These are phyloP conservation scores for Aricia agestis DNA, from an alignment of 1,140 invertebrate species.

Conservation along the genomic window DNA sequence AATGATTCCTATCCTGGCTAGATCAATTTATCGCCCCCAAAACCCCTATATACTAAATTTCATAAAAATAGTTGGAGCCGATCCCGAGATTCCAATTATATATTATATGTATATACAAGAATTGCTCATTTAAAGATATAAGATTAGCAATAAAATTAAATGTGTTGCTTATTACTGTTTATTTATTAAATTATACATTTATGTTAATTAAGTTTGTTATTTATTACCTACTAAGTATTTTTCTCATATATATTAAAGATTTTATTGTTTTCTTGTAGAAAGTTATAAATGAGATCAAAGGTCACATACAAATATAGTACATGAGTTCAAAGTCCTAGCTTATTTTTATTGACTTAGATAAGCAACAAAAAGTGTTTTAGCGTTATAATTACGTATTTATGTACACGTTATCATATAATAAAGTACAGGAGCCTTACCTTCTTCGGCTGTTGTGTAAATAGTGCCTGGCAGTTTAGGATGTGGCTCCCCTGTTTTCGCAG, in stretches of 20 bases:
- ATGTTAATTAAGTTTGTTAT: background rate
- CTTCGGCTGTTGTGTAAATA: constrained; percentile 96
- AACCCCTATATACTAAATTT: too few relatives aligned
- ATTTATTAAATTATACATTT: background rate
- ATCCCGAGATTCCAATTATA: too few relatives aligned
- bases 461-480: constrained; percentile 99
- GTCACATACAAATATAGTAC: background rate
- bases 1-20: too few relatives aligned
- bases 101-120: too few relatives aligned
- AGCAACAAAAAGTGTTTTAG: background rate
- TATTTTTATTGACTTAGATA: background rate
- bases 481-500: constrained; percentile 96
- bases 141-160: too few relatives aligned
- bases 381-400: background rate
- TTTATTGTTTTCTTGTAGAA: background rate
- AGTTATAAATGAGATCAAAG: background rate
- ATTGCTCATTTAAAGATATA: too few relatives aligned
- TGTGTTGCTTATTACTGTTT: background rate
- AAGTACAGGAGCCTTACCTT: constrained; percentile 80
- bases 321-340: constrained; percentile 40
- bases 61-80: too few relatives aligned
- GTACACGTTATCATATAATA: too few relatives aligned
- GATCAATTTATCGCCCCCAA: too few relatives aligned
- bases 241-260: background rate
- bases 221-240: background rate